Evolutionary conservation across 2,113 vertebrate species (phyloP).

Genomic region (Phycodurus eques): DNA sequence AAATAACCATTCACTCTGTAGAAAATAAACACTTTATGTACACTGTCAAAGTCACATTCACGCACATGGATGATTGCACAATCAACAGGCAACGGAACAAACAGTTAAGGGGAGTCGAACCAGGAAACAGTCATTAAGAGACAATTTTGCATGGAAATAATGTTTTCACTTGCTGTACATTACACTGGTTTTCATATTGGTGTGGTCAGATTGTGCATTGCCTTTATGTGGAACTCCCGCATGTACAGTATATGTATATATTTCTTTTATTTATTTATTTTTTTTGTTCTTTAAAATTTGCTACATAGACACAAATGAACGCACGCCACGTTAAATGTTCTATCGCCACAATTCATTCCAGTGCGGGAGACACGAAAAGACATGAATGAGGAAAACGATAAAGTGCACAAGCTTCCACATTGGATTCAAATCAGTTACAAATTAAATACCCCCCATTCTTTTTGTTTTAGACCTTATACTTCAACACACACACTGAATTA

Average conservation of each 20-base stretch:
- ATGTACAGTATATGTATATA: neutral
- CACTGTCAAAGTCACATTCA: conserved; percentile 82
- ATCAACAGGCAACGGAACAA: conserved; percentile 63
- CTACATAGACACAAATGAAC: conserved; percentile 62
- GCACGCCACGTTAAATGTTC: conserved; percentile 40
- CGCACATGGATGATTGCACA: conserved; percentile 70
- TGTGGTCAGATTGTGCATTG: conserved; percentile 51
- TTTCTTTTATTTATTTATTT: neutral
- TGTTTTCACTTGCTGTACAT: conserved; percentile 25
- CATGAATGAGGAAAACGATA: conserved; percentile 60
- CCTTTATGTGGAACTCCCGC: conserved; percentile 25
- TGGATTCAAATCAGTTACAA: conserved; percentile 72
- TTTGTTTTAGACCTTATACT: conserved; percentile 11
- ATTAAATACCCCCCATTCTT: conserved; percentile 22
- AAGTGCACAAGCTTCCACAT: conserved; percentile 72
- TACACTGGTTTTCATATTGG: conserved; percentile 22
- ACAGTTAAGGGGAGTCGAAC: conserved; percentile 62
- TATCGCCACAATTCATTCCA: conserved; percentile 40
- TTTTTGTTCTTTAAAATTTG: conserved; percentile 18
- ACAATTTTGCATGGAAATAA: conserved; percentile 10
- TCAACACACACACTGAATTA: neutral
- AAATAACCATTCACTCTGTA: conserved; percentile 81
- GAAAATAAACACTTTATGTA: conserved; percentile 90
- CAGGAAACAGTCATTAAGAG: conserved; percentile 47
- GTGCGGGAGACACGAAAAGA: conserved; percentile 49